Evolutionary conservation across 2,888 invertebrate species (phyloP).

Genomic region (Lochmaea crataegi): DNA sequence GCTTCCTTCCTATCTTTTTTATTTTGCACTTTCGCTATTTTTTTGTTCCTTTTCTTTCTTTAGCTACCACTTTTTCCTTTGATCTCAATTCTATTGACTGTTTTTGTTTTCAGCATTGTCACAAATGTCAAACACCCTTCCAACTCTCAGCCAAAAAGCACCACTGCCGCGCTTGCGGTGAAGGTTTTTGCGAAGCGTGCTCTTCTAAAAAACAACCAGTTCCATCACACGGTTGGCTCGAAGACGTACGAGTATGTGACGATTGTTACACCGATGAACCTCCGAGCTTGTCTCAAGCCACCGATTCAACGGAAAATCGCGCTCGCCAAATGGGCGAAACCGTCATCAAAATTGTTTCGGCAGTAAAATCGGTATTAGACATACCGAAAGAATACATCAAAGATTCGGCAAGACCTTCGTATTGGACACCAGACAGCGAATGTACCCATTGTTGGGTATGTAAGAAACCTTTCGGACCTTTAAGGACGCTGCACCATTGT

Average conservation of each 20-base stretch:
- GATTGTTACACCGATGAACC: slow-evolving; percentile 68
- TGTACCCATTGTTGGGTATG: slow-evolving; percentile 75
- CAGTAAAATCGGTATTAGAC: slow-evolving; percentile 77
- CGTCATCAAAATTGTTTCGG: slow-evolving; percentile 77
- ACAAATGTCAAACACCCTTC: slow-evolving; percentile 73
- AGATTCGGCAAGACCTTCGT: slow-evolving; percentile 79
- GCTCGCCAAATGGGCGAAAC: slow-evolving; percentile 68
- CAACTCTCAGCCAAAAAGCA: slow-evolving; percentile 72
- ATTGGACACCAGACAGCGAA: slow-evolving; percentile 84
- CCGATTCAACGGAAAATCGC: slow-evolving; percentile 44
- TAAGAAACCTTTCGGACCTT: slow-evolving; percentile 69
- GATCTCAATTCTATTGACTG: no score
- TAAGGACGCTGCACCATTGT: slow-evolving; percentile 74
- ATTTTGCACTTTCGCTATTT: no score
- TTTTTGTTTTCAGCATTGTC: slow-evolving; percentile 69
- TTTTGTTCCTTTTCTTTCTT: no score
- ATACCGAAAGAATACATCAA: slow-evolving; percentile 83
- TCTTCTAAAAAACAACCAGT: slow-evolving; percentile 76
- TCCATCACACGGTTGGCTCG: slow-evolving; percentile 78
- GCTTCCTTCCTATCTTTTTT: no score
- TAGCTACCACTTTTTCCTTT: no score
- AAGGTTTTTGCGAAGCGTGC: slow-evolving; percentile 82
- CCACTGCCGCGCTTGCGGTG: slow-evolving; percentile 83
- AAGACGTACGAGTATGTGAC: slow-evolving; percentile 80
- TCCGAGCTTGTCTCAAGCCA: slow-evolving; percentile 55